Conservation (phyloP, 2,113 vertebrate genomes). For the Podarcis raffonei region DNA sequence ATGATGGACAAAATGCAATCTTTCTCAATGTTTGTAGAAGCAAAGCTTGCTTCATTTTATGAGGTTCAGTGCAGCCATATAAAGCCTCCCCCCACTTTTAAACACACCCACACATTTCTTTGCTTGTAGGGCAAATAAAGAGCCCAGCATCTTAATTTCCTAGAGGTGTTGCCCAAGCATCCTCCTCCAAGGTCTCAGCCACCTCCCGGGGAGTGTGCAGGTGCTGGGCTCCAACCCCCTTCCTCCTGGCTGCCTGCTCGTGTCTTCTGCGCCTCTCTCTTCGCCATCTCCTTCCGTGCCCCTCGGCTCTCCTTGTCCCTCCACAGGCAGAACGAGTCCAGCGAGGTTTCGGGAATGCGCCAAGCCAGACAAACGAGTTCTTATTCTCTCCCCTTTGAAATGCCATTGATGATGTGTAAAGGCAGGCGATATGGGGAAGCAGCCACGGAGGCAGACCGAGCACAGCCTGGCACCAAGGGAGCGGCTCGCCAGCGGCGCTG, state of each 20-base stretch:
- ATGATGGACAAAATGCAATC: no score
- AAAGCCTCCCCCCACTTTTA: no score
- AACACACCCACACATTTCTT: no score
- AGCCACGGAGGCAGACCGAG: background rate
- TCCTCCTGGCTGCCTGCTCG: no score
- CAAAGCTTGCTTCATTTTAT: no score
- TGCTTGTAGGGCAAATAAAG: no score
- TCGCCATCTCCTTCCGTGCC: conserved; percentile 29
- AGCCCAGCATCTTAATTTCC: no score
- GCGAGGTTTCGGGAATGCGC: conserved; percentile 30
- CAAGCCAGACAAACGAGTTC: background rate
- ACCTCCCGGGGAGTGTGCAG: no score
- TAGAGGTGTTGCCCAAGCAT: no score
- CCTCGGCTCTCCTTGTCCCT: background rate
- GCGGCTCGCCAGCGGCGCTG: background rate
- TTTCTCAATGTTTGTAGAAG: no score
- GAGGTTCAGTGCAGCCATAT: no score
- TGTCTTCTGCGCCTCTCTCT: background rate
- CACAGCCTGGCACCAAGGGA: background rate
- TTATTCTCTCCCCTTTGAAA: background rate
- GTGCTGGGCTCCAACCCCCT: background rate
- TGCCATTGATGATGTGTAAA: background rate
- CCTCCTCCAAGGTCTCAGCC: no score
- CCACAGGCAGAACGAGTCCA: conserved; percentile 44
- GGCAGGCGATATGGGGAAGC: background rate